Evolutionary conservation across 2,113 vertebrate genomes (phyloP), one percentile per base, ranked within the genome.

Genomic region (Salvelinus sp.): DNA sequence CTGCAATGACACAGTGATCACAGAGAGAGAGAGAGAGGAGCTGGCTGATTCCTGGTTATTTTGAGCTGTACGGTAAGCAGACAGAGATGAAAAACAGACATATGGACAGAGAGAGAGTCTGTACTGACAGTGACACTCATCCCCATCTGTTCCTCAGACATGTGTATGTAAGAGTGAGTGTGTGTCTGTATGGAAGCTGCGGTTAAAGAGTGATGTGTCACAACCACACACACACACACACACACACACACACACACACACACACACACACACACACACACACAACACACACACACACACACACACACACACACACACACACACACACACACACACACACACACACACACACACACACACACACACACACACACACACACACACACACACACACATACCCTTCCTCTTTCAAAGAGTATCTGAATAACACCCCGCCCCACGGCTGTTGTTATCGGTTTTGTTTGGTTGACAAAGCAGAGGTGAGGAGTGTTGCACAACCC

Each of bases 131-230:
- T 75, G 65, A 75, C 70, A 83, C 80, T 85, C 73, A 68, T 83
- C 65, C 80, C 76, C 84, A 86, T 88, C 84, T 88, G 88, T 78
- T 87, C 83, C 83, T 74, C 22, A 54, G 76, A 72, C 9, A 66
- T 64, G 58, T 79, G 13, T 70, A 75, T 79, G 22, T 83, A 73
- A 74, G 70, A 69, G 65, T 73, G 83, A 62, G 79, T 27, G 47
- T 57, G 69, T 27, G 69, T 50, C 47, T 9, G 48, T 27, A 23
- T 28, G 22, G 47, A 22, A 48, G 44, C 71, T 80, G 78, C 3
- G 7, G 84, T 88, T 86, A 80, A 78, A 89, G 78, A 81, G 83
- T 88, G 87, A 89, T 85, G 81, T 89, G n/a, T n/a, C n/a, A n/a
- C n/a, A n/a, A n/a, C n/a, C n/a, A n/a, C n/a, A n/a, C n/a, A n/a